Evolutionary conservation across 2,113 vertebrate species (phyloP), one percentile per base, ranked within the genome.

Genomic region (Corydoras maculifer): DNA sequence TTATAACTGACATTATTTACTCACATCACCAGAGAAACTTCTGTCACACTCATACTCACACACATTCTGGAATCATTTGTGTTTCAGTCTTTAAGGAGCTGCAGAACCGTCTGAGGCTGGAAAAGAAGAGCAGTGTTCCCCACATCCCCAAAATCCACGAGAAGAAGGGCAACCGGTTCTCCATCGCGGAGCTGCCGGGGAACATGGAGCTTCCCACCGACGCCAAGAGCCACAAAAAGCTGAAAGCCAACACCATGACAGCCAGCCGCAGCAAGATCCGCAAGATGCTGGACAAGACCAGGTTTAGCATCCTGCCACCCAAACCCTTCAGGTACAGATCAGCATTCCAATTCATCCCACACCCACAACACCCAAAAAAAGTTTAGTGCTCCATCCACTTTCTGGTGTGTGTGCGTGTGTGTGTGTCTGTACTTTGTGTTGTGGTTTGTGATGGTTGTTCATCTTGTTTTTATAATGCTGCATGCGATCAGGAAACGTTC

Each of bases 71-170:
- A 0, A 53, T 6, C 51, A 5, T 35, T 3, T 66, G 25, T 51
- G 7, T 54, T 0, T 18, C 79, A 99, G 96, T 98, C 48, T 99
- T 98, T 77, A 99, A 98, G 84, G 94, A 98, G 77, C 90, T 98
- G 73, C 91, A 96, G n/a, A 94, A 87, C 88, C 88, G 94, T 67
- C 89, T 95, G 62, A 78, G 88, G 29, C 92, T 95, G 3, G 94
- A 98, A 81, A 96, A 91, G 80, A 91, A 95, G 78, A 94, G 92
- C 5, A 93, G 94, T 10, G 84, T 90, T 48, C 93, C 92, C 48
- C 94, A 99, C 84, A 94, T 97, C 78, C 94, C 96, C 12, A 97
- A 95, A 88, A 98, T 97, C 81, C 94, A 95, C 70, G 95, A 98
- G 81, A 98, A 97, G 84, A 98, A 95, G 78, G 93, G 86, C 80